Evolutionary conservation across 2,113 vertebrate species (phyloP).

Genomic region (Lepus timidus): DNA sequence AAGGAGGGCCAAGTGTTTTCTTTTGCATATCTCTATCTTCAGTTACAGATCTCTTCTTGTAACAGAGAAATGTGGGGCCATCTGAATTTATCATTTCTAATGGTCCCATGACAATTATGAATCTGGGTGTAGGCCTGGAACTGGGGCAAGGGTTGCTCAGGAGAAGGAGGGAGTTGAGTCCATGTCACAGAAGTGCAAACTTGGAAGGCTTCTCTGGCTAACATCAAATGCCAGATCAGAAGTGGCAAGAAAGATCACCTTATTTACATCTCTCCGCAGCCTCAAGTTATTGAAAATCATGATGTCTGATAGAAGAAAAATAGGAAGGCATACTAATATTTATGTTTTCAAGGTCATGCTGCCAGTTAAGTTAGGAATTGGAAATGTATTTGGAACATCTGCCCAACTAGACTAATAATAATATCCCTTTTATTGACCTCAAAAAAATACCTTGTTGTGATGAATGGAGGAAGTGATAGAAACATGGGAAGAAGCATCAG

Average conservation of each 20-base stretch:
- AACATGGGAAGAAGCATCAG: constrained; percentile 45
- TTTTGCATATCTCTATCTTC: background rate
- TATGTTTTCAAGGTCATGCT: constrained; percentile 42
- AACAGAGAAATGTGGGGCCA: background rate
- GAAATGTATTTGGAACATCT: constrained; percentile 57
- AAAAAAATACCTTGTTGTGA: constrained; percentile 10
- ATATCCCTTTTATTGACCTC: constrained; percentile 44
- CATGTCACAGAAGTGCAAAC: background rate
- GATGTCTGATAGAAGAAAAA: background rate
- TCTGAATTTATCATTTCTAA: background rate
- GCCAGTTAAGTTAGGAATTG: constrained; percentile 41
- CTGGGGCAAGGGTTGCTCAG: background rate
- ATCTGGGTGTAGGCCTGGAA: background rate
- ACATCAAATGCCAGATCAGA: background rate
- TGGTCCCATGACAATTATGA: background rate
- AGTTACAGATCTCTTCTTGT: background rate
- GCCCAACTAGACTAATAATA: background rate
- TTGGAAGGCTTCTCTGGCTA: background rate
- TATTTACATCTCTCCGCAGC: background rate
- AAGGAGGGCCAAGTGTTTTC: background rate
- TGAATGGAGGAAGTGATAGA: constrained; percentile 40
- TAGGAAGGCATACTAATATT: background rate
- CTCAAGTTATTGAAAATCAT: constrained; percentile 37
- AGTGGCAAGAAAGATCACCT: background rate
- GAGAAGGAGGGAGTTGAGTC: background rate